Base-by-base conservation (phyloP, 2,888 invertebrate species). In the Ptilodon capucinus region DNA sequence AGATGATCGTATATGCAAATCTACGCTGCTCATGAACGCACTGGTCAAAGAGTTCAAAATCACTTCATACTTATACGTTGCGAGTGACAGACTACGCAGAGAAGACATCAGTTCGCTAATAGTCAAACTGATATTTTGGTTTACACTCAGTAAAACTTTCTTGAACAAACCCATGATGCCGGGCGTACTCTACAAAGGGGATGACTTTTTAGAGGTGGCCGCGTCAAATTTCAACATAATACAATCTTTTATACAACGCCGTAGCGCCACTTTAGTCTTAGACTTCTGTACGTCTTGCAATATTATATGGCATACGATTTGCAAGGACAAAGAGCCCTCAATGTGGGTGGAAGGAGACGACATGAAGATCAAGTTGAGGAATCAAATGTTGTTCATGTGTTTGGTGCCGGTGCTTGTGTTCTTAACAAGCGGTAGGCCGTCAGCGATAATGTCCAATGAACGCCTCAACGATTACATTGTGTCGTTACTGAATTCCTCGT, bases 331-430 rank as follows among this genome's bases (percentile, higher is more conserved):
- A 14, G 66, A 77, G n/a, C 59, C 69, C 1, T 44, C 47, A 0
- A 68, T 69, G 1, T 58, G 64, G 30, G 62, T 64, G 34, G 56
- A 40, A 4, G 58, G 63, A 1, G 48, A 71, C 28, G 75, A 72
- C 0, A 72, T 70, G 25, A 79, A 74, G 25, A 57, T 79, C 9
- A 74, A 91, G 23, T 84, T 94, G 49, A 92, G 93, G 60, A 92
- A 93, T 68, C 93, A 94, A 73, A 79, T 94, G 57, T 74, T 94
- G 17, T 86, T 92, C 42, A 86, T 94, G 54, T 92, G 94, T 71
- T 79, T 95, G 11, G 76, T 95, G 38, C 96, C 96, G 0, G 73
- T 94, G 23, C 74, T 93, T 23, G 70, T 80, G 8, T 89, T 88
- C 49, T 74, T 81, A 25, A 79, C 65, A 2, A 59, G 68, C 8